Base-by-base conservation (phyloP, 2,888 invertebrate genomes). In the Meteorus colon region DNA sequence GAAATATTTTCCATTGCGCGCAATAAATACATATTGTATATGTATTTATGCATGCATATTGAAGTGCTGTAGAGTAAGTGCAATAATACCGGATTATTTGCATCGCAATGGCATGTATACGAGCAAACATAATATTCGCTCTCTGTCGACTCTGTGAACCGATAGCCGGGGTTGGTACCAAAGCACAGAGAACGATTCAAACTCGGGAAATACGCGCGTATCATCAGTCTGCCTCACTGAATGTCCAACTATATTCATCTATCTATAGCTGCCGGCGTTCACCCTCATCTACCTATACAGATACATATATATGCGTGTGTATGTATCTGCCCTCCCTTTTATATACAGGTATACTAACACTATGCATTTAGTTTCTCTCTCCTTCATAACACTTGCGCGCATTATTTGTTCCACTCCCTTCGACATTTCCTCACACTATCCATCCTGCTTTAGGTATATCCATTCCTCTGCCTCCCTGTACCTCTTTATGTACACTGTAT, bases 71-170 rank as follows among this genome's bases (percentile, higher is more conserved):
- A 84, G 86, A 87, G 87, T 88, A 88, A 89, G 89, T 89, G 89
- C 88, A 89, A 89, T 89, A 89, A 89, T 88, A 88, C 88, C 86
- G 88, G 89, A 89, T 89, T 89, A 89, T 89, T 89, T 88, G 89
- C 88, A 89, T 88, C 88, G 86, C 88, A 87, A 86, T 87, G 86
- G 87, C 86, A 85, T 88, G 88, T 87, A 87, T 88, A 87, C 86
- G 86, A 83, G 87, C 86, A 88, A 88, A 88, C 89, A 89, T 88
- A 89, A 89, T 89, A 89, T 88, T 89, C 89, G 86, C 88, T 87
- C 88, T 86, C 87, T 81, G 81, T 84, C 84, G 83, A 82, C 83
- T 86, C 86, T 84, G 83, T 85, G 84, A 84, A 84, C 86, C 84
- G 83, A 83, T 84, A 82, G 82, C 80, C 55, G 41, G 65, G 63